Percentiles rank a stretch among this genome's conserved stretches.
phyloP scores from a whole-genome alignment of 2,888 invertebrate genomes.

The Phorcus lineatus region DNA sequence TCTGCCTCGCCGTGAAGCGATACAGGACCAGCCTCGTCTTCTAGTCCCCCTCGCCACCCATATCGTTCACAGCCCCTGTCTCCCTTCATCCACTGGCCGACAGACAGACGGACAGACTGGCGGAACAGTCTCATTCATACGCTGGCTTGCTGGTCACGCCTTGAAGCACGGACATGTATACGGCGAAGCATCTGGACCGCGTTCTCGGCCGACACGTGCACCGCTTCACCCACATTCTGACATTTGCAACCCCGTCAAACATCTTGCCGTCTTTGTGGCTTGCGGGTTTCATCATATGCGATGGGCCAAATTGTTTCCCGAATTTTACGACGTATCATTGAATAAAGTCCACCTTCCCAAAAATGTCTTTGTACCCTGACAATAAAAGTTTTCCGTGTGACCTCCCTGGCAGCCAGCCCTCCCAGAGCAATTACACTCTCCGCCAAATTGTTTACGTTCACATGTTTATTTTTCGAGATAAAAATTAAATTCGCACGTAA shows the following conservation, averaged over 20 bases:
- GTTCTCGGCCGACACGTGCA: background rate
- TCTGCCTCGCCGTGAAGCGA: no score
- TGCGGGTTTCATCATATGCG: background rate
- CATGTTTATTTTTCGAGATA: constrained; percentile 36
- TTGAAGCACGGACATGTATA: no score
- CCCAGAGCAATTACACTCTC: constrained; percentile 3
- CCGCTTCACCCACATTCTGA: background rate
- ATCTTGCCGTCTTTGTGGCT: constrained; percentile 18
- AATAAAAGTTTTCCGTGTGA: background rate
- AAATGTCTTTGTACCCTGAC: background rate
- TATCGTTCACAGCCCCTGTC: no score
- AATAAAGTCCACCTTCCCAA: background rate
- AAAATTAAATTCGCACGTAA: constrained; percentile 39
- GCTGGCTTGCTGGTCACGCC: no score
- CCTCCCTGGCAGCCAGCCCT: background rate
- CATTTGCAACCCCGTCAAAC: constrained; percentile 14
- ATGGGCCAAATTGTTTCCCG: background rate
- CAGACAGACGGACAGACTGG: no score
- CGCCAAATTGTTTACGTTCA: constrained; percentile 10
- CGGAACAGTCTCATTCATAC: no score
- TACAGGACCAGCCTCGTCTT: no score
- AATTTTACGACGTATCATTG: background rate
- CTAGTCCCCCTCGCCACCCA: no score
- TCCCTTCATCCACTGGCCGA: no score
- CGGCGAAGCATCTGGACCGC: no score